Evolutionary conservation across 2,113 vertebrate genomes (phyloP).

Genomic region (Illadopsis cleaveri): DNA sequence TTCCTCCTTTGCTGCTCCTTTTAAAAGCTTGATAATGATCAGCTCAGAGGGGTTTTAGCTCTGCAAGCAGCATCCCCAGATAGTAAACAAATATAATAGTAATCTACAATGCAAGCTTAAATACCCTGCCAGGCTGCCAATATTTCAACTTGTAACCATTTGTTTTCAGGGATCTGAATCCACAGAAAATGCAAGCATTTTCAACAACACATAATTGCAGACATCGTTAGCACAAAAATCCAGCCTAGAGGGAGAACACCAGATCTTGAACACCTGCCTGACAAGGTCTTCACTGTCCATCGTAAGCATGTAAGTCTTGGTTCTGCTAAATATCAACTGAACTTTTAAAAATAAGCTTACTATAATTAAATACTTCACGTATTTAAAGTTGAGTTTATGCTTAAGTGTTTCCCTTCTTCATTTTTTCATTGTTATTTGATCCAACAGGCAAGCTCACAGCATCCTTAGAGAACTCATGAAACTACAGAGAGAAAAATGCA

Average conservation of each 20-base stretch:
- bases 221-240: not conserved
- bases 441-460: not conserved
- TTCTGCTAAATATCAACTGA: not conserved
- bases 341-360: too few species aligned
- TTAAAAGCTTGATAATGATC: not conserved
- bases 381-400: not conserved
- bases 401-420: not conserved
- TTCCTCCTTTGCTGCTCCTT: not conserved
- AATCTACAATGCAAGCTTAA: slow-evolving; percentile 12
- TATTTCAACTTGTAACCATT: not conserved
- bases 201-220: not conserved
- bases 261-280: not conserved
- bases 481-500: not conserved
- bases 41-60: slow-evolving; percentile 1
- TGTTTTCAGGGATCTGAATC: not conserved
- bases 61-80: slow-evolving; percentile 23
- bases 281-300: not conserved
- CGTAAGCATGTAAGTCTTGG: not conserved
- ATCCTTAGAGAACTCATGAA: not conserved
- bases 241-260: not conserved
- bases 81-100: not conserved
- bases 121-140: not conserved
- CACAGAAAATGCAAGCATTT: not conserved
- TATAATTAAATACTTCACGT: not conserved
- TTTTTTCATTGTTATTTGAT: not conserved